Evolutionary conservation across 2,797 vertebrate genomes (phyloP).

Genomic region (Pelodytes ibericus): DNA sequence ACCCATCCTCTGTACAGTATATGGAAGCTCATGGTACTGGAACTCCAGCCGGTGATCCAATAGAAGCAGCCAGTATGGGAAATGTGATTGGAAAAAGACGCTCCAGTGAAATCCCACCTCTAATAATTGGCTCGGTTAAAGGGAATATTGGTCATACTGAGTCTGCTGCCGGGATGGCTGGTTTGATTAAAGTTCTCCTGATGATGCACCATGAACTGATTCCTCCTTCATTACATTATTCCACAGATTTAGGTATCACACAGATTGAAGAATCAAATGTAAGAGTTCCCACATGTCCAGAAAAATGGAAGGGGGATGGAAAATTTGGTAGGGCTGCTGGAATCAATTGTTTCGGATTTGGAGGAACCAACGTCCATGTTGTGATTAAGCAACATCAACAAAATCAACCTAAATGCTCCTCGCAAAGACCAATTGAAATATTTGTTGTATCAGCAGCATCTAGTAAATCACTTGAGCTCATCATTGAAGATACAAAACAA

Average conservation of each 20-base stretch:
- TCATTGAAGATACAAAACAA: conserved; percentile 68
- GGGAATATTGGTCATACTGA: conserved; percentile 88
- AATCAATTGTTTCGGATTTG: conserved; percentile 89
- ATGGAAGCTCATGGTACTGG: conserved; percentile 87
- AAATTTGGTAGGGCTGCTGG: conserved; percentile 76
- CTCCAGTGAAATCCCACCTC: conserved; percentile 59
- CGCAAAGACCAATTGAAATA: conserved; percentile 64
- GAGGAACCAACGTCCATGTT: conserved; percentile 84
- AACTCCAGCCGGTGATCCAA: conserved; percentile 79
- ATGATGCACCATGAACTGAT: conserved; percentile 87
- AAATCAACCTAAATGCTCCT: conserved; percentile 38
- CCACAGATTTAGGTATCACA: conserved; percentile 72
- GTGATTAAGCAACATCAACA: conserved; percentile 77
- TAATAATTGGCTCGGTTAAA: conserved; percentile 85
- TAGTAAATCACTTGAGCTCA: conserved; percentile 71
- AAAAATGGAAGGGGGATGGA: conserved; percentile 74
- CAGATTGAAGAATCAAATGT: conserved; percentile 75
- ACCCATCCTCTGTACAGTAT: conserved; percentile 78
- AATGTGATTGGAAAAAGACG: conserved; percentile 75
- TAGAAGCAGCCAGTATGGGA: conserved; percentile 79
- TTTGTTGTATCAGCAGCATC: conserved; percentile 81
- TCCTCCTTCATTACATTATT: conserved; percentile 82
- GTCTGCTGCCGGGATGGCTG: conserved; percentile 86
- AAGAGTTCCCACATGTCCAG: conserved; percentile 69
- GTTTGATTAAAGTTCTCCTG: conserved; percentile 86